Conservation (phyloP, 1,140 invertebrate species). For the Aphelinus certus region DNA sequence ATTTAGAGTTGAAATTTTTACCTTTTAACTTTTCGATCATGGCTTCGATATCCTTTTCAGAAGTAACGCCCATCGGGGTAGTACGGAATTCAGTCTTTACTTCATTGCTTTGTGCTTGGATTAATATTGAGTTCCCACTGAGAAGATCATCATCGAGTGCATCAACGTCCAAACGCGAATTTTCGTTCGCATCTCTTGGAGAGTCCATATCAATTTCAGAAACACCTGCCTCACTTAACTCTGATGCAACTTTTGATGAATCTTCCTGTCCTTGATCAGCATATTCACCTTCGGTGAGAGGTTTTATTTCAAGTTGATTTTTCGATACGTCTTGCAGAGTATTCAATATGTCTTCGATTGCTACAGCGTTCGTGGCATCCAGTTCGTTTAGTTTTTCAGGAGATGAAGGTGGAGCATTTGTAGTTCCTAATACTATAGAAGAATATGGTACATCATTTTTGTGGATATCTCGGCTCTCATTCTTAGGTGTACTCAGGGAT, state of each 20-base stretch:
- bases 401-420: too few relatives aligned
- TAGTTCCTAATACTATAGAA: not conserved
- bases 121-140: conserved; percentile 35
- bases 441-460: not conserved
- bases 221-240: conserved; percentile 53
- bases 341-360: not conserved
- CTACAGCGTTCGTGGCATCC: not conserved
- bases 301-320: conserved; percentile 10
- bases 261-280: conserved; percentile 38
- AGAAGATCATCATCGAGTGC: conserved; percentile 52
- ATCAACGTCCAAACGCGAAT: conserved; percentile 53
- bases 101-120: conserved; percentile 41
- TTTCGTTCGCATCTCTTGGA: conserved; percentile 53
- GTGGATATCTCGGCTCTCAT: not conserved
- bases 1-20: conserved; percentile 42
- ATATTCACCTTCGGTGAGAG: conserved; percentile 6
- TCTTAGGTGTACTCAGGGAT: conserved; percentile 14
- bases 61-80: conserved; percentile 47
- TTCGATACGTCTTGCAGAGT: not conserved
- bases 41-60: conserved; percentile 60
- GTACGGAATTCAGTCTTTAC: conserved; percentile 52
- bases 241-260: conserved; percentile 39
- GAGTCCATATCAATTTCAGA: conserved; percentile 60
- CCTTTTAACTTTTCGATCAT: conserved; percentile 64
- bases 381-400: not conserved